Conservation (phyloP, 2,113 vertebrate genomes). For the Balaenoptera acutorostrata region DNA sequence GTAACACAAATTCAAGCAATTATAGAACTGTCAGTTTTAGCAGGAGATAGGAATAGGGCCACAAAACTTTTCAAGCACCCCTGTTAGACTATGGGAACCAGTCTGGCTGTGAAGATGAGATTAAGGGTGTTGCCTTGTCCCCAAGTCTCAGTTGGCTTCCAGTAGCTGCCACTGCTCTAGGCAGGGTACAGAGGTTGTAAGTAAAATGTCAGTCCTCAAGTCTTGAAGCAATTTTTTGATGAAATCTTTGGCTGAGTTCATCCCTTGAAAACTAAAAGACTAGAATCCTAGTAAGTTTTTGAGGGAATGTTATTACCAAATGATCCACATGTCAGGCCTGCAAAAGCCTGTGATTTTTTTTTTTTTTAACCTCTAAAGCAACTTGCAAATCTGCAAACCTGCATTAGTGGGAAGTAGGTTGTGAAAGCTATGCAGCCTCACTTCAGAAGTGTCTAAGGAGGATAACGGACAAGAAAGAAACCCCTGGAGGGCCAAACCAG, state of each 20-base stretch:
- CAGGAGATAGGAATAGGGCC: neutral
- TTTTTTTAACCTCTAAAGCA: constrained; percentile 15
- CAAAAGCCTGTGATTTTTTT: neutral
- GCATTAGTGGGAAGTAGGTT: neutral
- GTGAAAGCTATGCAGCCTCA: neutral
- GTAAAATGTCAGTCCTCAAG: neutral
- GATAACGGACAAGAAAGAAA: neutral
- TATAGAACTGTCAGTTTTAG: neutral
- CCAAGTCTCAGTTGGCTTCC: neutral
- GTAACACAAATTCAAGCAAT: neutral
- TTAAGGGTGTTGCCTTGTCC: neutral
- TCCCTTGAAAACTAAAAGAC: neutral
- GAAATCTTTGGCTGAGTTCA: neutral
- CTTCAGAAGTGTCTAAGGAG: neutral
- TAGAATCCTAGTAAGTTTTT: neutral
- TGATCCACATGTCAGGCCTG: neutral
- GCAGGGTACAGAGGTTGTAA: neutral
- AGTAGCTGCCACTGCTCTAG: neutral
- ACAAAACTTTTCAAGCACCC: neutral
- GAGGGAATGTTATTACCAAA: neutral
- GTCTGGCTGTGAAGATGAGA: neutral
- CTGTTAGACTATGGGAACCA: neutral
- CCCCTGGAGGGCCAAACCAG: neutral
- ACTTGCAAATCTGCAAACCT: neutral
- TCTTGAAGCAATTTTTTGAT: neutral